Conservation (phyloP, 2,888 invertebrate species). For the Chymomyza caudatula region DNA sequence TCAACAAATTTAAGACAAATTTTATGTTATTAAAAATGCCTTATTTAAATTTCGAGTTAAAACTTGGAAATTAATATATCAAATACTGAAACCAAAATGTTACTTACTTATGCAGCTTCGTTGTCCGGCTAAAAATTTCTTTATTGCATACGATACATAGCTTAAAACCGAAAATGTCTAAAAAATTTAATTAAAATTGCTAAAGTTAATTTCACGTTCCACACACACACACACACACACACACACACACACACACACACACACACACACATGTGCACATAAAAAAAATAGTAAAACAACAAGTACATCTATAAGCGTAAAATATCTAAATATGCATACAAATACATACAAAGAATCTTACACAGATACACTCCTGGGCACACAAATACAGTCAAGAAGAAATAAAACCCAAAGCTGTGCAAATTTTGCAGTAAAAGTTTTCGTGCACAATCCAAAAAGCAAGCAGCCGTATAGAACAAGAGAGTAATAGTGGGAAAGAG, state of each 20-base stretch:
- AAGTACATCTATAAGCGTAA: slow-evolving; percentile 45
- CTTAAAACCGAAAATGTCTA: slow-evolving; percentile 50
- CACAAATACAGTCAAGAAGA: slow-evolving; percentile 14
- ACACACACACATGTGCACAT: not conserved
- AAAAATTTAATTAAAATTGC: slow-evolving; percentile 68
- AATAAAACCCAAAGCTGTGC: slow-evolving; percentile 26
- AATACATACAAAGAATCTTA: slow-evolving; percentile 20
- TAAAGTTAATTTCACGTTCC: slow-evolving; percentile 62
- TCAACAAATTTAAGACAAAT: not conserved
- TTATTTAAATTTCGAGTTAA: not conserved
- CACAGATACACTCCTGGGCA: slow-evolving; percentile 20
- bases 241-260: not conserved
- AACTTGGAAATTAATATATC: slow-evolving; percentile 30
- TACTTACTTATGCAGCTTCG: not conserved
- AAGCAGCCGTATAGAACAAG: not conserved
- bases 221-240: slow-evolving; percentile 23
- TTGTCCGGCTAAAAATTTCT: slow-evolving; percentile 23
- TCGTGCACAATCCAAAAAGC: slow-evolving; percentile 7
- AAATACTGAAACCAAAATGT: slow-evolving; percentile 11
- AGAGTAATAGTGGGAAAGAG: not conserved
- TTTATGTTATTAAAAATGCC: not conserved
- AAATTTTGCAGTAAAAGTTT: slow-evolving; percentile 41
- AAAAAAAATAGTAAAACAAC: slow-evolving; percentile 11
- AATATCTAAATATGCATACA: slow-evolving; percentile 56
- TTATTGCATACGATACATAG: slow-evolving; percentile 30